Base-by-base conservation (phyloP, 2,888 invertebrate species). In the Polymixis flavicincta region DNA sequence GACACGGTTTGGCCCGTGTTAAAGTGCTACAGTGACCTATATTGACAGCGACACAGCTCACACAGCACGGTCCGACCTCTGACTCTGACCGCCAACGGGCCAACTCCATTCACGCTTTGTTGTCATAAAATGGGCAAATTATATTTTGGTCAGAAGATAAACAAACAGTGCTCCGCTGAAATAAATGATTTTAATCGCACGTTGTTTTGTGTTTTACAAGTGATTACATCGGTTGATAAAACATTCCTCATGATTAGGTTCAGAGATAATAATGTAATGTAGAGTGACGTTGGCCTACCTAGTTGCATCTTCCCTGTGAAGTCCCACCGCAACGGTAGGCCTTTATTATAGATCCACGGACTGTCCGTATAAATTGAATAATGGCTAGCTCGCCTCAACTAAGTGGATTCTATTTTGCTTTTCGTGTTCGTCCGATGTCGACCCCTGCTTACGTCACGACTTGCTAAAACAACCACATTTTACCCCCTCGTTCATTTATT, bases 381-480 rank as follows among this genome's bases (percentile, higher is more conserved):
- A 96, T 94, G 92, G 91, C 92, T 82, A 91, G 91, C 91, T 90
- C 91, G 92, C 91, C 92, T 90, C 91, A 88, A 89, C 94, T 94
- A 94, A 95, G 92, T 94, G 94, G 94, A 94, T 93, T 94, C 93
- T 93, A 93, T 94, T 94, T 93, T 92, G 92, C 91, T 92, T 92
- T 93, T 92, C 93, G 92, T 93, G 91, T 89, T 85, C 90, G 87
- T 85, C 86, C 86, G 79, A 88, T 86, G 85, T 88, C 82, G 87
- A 86, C 81, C 88, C 89, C 76, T 85, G 85, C 86, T 89, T 88
- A 87, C 86, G 82, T 84, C 88, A 88, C 86, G 78, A 85, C 85
- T 90, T 87, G 85, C 88, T 85, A 87, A 87, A 87, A 83, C 82
- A 80, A 87, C 82, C 85, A 85, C 63, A 72, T 80, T 87, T 84